Evolutionary conservation across 2,113 vertebrate genomes (phyloP).

Genomic region (Atherinomorus stipes): DNA sequence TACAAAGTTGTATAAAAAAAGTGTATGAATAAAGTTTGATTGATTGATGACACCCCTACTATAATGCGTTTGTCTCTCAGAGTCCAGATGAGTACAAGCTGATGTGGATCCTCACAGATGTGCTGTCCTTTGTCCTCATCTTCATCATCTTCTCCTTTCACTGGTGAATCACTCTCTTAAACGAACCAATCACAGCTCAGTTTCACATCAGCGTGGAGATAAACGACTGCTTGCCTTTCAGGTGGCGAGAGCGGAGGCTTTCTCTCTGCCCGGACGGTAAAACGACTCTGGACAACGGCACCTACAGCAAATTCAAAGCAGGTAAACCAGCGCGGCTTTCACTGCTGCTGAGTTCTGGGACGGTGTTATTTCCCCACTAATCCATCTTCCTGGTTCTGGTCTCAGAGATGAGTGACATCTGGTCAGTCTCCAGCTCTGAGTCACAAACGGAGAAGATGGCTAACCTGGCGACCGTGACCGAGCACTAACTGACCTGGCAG

Average conservation of each 20-base stretch:
- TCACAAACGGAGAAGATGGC: slow-evolving; percentile 58
- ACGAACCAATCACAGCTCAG: too few species aligned
- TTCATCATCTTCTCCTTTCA: slow-evolving; percentile 84
- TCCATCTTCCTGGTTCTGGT: background rate
- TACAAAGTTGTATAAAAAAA: too few species aligned
- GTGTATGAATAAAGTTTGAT: too few species aligned
- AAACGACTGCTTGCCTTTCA: slow-evolving; percentile 46
- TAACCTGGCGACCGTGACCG: slow-evolving; percentile 55
- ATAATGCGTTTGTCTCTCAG: slow-evolving; percentile 68
- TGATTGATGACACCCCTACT: too few species aligned
- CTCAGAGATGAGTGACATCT: slow-evolving; percentile 81
- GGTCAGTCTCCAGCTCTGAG: slow-evolving; percentile 76
- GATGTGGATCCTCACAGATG: slow-evolving; percentile 89
- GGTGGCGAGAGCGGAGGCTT: slow-evolving; percentile 84
- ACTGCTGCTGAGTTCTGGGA: background rate
- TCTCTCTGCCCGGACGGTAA: slow-evolving; percentile 62
- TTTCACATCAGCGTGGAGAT: background rate
- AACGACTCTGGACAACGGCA: slow-evolving; percentile 63
- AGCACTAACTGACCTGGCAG: slow-evolving; percentile 20
- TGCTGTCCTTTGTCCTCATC: slow-evolving; percentile 81
- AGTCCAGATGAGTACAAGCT: slow-evolving; percentile 84
- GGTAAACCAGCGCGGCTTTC: slow-evolving; percentile 61
- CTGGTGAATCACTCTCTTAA: slow-evolving; percentile 82
- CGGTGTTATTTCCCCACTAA: background rate
- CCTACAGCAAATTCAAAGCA: slow-evolving; percentile 85